These are phyloP conservation scores for Brachypteracias leptosomus DNA, from an alignment of 2,113 vertebrate genomes.

Conservation along the genomic window DNA sequence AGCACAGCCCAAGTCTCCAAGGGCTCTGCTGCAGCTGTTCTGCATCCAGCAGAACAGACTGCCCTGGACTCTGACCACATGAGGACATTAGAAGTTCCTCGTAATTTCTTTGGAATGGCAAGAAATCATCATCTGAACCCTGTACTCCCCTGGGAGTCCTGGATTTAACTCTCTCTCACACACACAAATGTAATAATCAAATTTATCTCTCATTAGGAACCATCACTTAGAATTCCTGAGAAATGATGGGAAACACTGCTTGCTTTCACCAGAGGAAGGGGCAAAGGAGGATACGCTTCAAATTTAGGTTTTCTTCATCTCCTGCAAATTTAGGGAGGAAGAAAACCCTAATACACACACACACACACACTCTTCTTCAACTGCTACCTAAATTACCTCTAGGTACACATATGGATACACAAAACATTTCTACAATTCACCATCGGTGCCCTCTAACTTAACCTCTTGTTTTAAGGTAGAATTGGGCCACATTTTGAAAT, in stretches of 20 bases:
- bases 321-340: not conserved
- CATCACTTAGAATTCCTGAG: not conserved
- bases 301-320: not conserved
- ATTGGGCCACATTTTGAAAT: not conserved
- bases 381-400: not conserved
- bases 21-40: not conserved
- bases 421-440: not conserved
- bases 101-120: not conserved
- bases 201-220: not conserved
- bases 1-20: not conserved
- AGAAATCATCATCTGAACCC: not conserved
- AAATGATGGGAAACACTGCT: not conserved
- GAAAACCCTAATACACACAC: not conserved
- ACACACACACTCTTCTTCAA: not conserved
- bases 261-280: not conserved
- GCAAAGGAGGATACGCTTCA: not conserved
- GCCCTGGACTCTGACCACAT: rapidly evolving
- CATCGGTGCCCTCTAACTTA: not conserved
- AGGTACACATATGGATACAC: not conserved
- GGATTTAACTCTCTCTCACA: not conserved
- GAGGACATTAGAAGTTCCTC: not conserved
- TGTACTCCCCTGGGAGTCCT: not conserved
- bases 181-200: not conserved
- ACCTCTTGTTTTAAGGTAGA: not conserved
- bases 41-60: not conserved